phyloP scores from a whole-genome alignment of 53 echinoderm and acorn worm species.

The Mesocentrotus franciscanus region DNA sequence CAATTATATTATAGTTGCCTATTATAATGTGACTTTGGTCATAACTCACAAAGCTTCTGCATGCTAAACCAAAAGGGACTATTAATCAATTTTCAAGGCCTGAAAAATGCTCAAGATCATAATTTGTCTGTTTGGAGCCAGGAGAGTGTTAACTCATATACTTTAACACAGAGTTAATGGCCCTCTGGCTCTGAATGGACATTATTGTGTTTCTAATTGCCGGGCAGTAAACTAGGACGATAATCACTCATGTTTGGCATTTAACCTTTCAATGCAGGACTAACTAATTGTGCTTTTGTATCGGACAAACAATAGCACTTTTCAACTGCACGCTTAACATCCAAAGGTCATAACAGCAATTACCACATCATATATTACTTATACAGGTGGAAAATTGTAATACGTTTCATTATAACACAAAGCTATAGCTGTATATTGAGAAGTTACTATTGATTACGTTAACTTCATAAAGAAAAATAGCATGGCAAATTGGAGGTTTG shows the following conservation, averaged over 20 bases:
- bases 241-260: not conserved
- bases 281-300: not conserved
- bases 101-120: not conserved
- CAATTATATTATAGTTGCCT: too few species aligned
- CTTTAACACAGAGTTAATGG: too few species aligned
- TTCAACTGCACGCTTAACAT: not conserved
- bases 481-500: not conserved
- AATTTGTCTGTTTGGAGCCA: not conserved
- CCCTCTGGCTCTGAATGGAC: not conserved
- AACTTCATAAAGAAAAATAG: not conserved
- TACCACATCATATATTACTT: not conserved
- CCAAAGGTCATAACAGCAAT: not conserved
- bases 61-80: not conserved
- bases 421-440: not conserved
- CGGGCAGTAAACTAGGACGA: not conserved
- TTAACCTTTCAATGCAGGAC: not conserved
- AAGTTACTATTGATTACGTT: not conserved
- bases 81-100: not conserved
- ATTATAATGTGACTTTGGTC: not conserved
- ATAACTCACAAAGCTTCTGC: not conserved
- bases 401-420: not conserved
- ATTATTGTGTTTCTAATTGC: not conserved
- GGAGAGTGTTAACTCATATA: too few species aligned
- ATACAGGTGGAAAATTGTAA: not conserved
- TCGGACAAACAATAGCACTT: not conserved